Evolutionary conservation across 2,113 vertebrate species (phyloP), one percentile per base, ranked within the genome.

Genomic region (Pelecanus crispus): DNA sequence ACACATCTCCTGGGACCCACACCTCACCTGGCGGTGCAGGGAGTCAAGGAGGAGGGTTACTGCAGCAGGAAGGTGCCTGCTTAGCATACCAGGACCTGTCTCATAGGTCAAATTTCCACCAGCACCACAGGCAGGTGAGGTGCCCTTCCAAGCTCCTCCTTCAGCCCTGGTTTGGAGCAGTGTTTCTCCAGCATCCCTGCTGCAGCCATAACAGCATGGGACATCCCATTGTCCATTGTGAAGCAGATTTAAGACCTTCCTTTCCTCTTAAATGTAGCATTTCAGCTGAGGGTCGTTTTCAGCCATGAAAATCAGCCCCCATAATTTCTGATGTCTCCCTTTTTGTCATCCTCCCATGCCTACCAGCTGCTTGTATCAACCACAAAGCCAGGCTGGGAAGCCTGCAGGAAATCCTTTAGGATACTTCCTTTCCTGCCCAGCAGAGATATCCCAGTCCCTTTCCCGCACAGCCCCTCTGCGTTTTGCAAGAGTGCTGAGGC

Each of bases 401-500:
- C n/a, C 75, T 50, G 6, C 75, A 92, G 89, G 88, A 95, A 95
- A 91, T 88, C 56, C 72, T 80, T 66, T 47, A 38, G 72, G 72
- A 9, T 91, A 58, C 78, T 95, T 86, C 55, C 42, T 81, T 95
- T 95, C 86, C 92, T 91, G 71, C n/a, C 15, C 58, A 61, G n/a
- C 62, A 94, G 79, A 88, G 53, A 68, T 77, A 93, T 55, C 17
- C 17, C 45, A 38, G 19, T 40, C 49, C 11, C 28, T 62, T 83
- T 83, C 75, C 66, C 44, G n/a, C 10, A 2, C 34, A 85, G 17
- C 31, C 52, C 11, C 38, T 68, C 40, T 62, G 38, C 17, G 18
- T 71, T 90, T 71, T 78, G 58, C 10, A 14, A 0, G 0, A 50
- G 44, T 58, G 7, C 66, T 45, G 47, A 82, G 42, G 6, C 11